phyloP scores from a whole-genome alignment of 2,113 vertebrate genomes.

The Paratilapia polleni region DNA sequence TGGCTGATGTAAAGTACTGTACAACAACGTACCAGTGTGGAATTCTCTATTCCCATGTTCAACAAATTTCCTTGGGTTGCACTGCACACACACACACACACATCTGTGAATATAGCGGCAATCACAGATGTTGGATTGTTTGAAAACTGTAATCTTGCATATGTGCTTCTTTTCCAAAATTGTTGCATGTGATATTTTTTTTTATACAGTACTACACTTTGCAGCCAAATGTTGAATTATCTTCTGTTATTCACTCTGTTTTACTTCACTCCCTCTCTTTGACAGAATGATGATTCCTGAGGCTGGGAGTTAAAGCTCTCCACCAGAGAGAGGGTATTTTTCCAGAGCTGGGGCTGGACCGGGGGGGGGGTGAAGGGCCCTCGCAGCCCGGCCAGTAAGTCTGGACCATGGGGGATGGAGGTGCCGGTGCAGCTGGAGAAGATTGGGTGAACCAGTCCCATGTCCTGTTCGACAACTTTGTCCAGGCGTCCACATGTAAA shows the following conservation, averaged over 20 bases:
- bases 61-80: too few species aligned
- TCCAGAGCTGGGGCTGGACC: conserved; percentile 65
- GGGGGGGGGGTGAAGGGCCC: conserved; percentile 59
- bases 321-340: conserved; percentile 42
- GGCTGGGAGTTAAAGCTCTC: conserved; percentile 64
- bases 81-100: too few species aligned
- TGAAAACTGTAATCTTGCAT: too few species aligned
- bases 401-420: conserved; percentile 82
- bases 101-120: too few species aligned
- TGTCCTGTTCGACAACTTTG: conserved; percentile 92
- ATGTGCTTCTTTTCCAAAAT: background rate
- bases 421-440: conserved; percentile 58
- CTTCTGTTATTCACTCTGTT: background rate
- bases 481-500: conserved; percentile 95
- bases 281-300: conserved; percentile 73
- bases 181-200: background rate
- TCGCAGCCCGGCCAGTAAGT: conserved; percentile 43
- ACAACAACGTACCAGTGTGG: background rate
- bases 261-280: conserved; percentile 7
- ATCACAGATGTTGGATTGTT: background rate
- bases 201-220: background rate
- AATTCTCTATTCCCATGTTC: background rate
- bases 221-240: background rate
- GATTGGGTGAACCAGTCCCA: conserved; percentile 87
- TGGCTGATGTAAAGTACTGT: background rate